Evolutionary conservation across 2,797 vertebrate species (phyloP).

Genomic region (Holocentrus rufus): DNA sequence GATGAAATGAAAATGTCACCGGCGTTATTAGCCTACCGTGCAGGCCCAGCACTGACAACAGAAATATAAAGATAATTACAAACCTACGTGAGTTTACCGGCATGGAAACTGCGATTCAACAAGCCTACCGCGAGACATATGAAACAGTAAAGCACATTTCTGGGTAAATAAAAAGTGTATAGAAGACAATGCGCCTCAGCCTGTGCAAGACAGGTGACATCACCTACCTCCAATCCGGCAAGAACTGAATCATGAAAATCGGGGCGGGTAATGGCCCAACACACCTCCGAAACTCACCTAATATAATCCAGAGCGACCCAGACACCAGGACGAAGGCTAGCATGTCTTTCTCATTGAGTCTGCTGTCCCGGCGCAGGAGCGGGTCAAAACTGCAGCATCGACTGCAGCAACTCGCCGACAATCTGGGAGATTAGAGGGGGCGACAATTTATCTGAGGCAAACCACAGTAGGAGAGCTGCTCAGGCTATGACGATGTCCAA

Average conservation of each 20-base stretch:
- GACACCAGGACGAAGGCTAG: constrained; percentile 85
- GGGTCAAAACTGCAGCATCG: constrained; percentile 77
- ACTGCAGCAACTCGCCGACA: constrained; percentile 80
- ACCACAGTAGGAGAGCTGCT: constrained; percentile 49
- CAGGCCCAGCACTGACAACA: background rate
- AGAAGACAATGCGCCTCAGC: constrained; percentile 45
- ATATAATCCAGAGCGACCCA: constrained; percentile 85
- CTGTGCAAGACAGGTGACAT: constrained; percentile 48
- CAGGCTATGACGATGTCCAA: constrained; percentile 48
- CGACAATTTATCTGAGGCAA: constrained; percentile 57
- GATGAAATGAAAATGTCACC: constrained; percentile 17
- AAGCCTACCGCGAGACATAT: background rate
- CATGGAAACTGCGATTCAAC: background rate
- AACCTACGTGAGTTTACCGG: background rate
- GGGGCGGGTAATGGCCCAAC: background rate
- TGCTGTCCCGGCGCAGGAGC: constrained; percentile 72
- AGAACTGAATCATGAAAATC: background rate
- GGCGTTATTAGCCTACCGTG: constrained; percentile 12
- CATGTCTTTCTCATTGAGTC: constrained; percentile 84
- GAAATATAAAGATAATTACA: background rate
- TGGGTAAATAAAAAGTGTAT: constrained; percentile 34
- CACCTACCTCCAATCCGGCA: constrained; percentile 7
- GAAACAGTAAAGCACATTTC: background rate
- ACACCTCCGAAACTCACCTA: constrained; percentile 78
- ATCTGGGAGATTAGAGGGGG: constrained; percentile 76